Conservation (phyloP, 2,888 invertebrate species). For the Macrosoma leucophasiata region DNA sequence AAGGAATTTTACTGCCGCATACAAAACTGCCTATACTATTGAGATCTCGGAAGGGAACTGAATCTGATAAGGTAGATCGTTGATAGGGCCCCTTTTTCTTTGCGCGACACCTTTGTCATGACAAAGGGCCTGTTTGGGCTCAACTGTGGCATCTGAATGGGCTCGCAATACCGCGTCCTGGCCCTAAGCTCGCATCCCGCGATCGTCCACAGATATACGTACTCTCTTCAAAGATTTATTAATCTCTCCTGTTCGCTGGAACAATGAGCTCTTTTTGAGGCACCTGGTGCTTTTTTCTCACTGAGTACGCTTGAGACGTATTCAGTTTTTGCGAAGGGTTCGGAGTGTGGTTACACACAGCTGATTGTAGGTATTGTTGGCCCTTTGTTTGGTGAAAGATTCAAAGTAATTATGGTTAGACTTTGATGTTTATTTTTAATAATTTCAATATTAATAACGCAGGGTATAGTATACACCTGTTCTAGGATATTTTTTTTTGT, state of each 20-base stretch:
- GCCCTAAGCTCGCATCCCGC: slow-evolving; percentile 64
- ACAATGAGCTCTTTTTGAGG: slow-evolving; percentile 69
- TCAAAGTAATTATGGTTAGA: too few species aligned
- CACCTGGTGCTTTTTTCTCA: slow-evolving; percentile 71
- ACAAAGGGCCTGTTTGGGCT: slow-evolving; percentile 73
- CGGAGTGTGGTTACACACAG: slow-evolving; percentile 43
- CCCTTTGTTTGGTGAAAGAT: slow-evolving; percentile 21
- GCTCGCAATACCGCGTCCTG: slow-evolving; percentile 72
- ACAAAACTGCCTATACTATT: slow-evolving; percentile 69
- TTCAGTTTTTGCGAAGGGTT: slow-evolving; percentile 59
- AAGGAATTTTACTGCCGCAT: slow-evolving; percentile 71
- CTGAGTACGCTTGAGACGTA: slow-evolving; percentile 51
- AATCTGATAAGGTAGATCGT: slow-evolving; percentile 73
- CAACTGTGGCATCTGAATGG: slow-evolving; percentile 72
- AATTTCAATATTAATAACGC: too few species aligned
- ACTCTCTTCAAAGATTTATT: slow-evolving; percentile 72
- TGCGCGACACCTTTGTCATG: slow-evolving; percentile 74
- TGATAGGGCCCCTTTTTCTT: slow-evolving; percentile 73
- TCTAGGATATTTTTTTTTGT: too few species aligned
- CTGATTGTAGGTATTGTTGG: slow-evolving; percentile 23
- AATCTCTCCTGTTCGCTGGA: slow-evolving; percentile 67
- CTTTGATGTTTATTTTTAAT: too few species aligned
- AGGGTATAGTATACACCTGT: too few species aligned
- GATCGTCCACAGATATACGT: slow-evolving; percentile 71
- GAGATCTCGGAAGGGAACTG: slow-evolving; percentile 73